phyloP scores from a whole-genome alignment of 2,888 invertebrate species.

The Podotricha telesiphe region DNA sequence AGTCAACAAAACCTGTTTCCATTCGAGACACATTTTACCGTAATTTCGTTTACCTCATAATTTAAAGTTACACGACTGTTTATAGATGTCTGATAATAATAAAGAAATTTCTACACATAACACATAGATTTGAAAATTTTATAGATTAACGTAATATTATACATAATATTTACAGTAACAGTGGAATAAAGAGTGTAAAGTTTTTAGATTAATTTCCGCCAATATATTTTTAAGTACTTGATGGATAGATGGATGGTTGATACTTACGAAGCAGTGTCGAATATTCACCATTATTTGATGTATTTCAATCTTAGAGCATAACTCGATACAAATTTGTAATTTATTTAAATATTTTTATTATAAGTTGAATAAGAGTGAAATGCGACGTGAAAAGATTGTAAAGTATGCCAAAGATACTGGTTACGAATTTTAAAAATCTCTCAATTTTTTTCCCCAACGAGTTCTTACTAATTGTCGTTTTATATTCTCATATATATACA shows the following conservation, averaged over 20 bases:
- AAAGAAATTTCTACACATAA: constrained; percentile 2
- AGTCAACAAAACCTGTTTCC: constrained; percentile 13
- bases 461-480: constrained; percentile 39
- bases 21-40: constrained; percentile 20
- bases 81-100: constrained; percentile 1
- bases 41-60: constrained; percentile 9
- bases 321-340: not conserved
- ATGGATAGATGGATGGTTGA: too few species aligned
- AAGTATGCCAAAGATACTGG: constrained; percentile 49
- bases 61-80: constrained; percentile 5
- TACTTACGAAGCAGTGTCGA: too few species aligned
- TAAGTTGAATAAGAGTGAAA: constrained; percentile 45
- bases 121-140: not conserved
- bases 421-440: constrained; percentile 47
- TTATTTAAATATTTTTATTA: constrained; percentile 25
- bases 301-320: too few species aligned
- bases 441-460: constrained; percentile 42
- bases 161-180: too few species aligned
- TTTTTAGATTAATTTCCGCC: too few species aligned
- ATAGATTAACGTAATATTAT: not conserved
- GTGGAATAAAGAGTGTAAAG: too few species aligned
- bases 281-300: too few species aligned
- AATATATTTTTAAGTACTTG: too few species aligned
- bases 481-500: constrained; percentile 34
- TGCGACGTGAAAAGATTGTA: constrained; percentile 42